Conservation (phyloP, 2,888 invertebrate species). For the Cryptosula pallasiana region DNA sequence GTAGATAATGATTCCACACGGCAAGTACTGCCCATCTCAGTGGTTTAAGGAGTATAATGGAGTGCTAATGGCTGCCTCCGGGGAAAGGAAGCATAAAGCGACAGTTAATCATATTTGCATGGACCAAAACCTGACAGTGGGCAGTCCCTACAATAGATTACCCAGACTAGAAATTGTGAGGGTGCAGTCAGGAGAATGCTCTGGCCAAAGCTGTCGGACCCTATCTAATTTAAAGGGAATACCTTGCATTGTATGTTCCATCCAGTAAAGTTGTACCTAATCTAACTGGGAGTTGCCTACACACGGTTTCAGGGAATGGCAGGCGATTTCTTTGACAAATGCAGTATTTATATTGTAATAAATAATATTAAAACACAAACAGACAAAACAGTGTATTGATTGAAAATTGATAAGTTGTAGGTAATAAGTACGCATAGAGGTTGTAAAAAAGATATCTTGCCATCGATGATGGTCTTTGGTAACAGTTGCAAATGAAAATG, state of each 20-base stretch:
- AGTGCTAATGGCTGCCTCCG: not conserved
- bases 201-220: not conserved
- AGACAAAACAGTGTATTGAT: no score
- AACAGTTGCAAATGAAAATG: no score
- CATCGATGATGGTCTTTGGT: no score
- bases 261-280: no score
- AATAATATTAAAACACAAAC: no score
- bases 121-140: not conserved
- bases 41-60: slow-evolving; percentile 19
- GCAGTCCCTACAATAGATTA: not conserved
- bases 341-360: no score
- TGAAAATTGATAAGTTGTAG: no score
- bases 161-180: not conserved
- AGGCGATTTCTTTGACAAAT: no score
- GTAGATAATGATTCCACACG: slow-evolving; percentile 17
- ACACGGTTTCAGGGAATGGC: no score
- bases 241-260: slow-evolving; percentile 9
- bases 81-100: not conserved
- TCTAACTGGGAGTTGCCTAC: no score
- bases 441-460: no score
- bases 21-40: not conserved
- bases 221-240: not conserved
- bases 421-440: no score
- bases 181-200: not conserved
- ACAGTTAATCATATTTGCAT: slow-evolving; percentile 1